Base-by-base conservation (phyloP, 2,113 vertebrate genomes). In the Upupa epops region DNA sequence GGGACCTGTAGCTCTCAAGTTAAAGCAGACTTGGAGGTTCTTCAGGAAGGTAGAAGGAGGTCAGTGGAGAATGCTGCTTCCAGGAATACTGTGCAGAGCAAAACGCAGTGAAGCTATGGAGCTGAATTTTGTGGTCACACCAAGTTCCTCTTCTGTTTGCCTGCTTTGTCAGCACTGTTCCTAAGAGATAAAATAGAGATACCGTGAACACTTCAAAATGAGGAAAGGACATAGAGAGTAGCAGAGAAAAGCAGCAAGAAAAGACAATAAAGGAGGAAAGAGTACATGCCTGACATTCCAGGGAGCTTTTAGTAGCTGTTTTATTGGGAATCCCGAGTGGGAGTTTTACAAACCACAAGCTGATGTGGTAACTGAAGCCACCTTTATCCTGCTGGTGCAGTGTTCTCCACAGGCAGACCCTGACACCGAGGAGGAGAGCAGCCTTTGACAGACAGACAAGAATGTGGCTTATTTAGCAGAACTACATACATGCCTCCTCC, bases 101-200 rank as follows among this genome's bases (percentile, higher is more conserved):
- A 48, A 83, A 87, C 55, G 51, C 79, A 77, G 66, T 71, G 80
- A 70, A 81, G 36, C 85, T 94, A 25, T 9, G 2, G 49, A 59
- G 61, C 24, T 60, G 77, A 17, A 8, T 69, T 90, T 51, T 64
- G 21, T 73, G 61, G 64, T 77, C 58, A 45, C 18, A 48, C 24
- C 14, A 52, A 89, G 86, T 93, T 94, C 90, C 93, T 61, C 83
- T 65, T 81, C 54, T 34, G 34, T 69, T 74, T 91, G 46, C 79
- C 58, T 95, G 54, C 55, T 84, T 78, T 83, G 56, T 92, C 89
- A 83, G 58, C 84, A 42, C 36, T 65, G 54, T 92, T 95, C 89
- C 93, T 92, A 91, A 93, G 87, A 88, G 76, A 88, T 54, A 80
- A 88, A 89, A 75, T 32, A 24, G 82, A 63, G 94, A 60, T 95